phyloP scores from a whole-genome alignment of 2,797 vertebrate genomes.

The Silurus lanzhouensis region DNA sequence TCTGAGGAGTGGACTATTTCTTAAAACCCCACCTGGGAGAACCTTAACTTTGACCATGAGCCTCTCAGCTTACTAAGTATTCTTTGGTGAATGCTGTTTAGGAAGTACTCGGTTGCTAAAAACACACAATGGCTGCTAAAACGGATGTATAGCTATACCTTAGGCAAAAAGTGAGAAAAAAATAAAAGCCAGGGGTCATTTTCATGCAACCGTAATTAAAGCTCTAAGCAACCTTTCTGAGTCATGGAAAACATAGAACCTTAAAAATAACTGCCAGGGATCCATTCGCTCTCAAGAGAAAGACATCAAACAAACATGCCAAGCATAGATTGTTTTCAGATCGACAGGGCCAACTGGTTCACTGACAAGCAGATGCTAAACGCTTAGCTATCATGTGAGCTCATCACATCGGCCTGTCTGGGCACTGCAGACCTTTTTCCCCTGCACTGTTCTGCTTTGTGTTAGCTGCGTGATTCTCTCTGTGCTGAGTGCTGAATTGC shows the following conservation, averaged over 20 bases:
- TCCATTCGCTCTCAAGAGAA: constrained; percentile 6
- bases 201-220: not conserved
- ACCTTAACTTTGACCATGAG: not conserved
- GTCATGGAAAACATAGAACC: not conserved
- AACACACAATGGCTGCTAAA: not conserved
- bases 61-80: not conserved
- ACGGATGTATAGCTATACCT: not conserved
- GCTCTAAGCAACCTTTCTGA: not conserved
- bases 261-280: not conserved
- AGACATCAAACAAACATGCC: constrained; percentile 36
- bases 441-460: constrained; percentile 47
- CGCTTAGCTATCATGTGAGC: constrained; percentile 52
- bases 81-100: not conserved
- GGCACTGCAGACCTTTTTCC: constrained; percentile 39
- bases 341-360: constrained; percentile 45
- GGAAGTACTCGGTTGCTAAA: not conserved
- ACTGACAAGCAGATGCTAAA: constrained; percentile 53
- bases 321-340: constrained; percentile 50
- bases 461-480: constrained; percentile 56
- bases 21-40: constrained; percentile 13
- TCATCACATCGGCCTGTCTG: constrained; percentile 42
- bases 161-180: not conserved
- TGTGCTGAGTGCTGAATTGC: constrained; percentile 58
- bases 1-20: not conserved
- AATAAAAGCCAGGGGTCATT: not conserved